Evolutionary conservation across 2,113 vertebrate genomes (phyloP).

Genomic region (Lophotis ruficrista): DNA sequence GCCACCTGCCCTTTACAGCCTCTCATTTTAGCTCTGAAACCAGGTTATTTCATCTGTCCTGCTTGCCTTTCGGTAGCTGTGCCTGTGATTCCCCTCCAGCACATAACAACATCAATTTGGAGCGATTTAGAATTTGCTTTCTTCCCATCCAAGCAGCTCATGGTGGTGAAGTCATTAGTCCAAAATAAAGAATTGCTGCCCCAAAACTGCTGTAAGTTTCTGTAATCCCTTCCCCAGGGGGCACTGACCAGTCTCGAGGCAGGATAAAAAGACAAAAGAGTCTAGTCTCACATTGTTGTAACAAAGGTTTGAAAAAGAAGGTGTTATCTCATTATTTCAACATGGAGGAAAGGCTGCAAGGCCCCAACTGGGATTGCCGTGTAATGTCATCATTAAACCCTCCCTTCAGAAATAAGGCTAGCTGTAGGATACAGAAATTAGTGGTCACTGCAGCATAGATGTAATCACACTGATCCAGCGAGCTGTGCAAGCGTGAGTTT

Average conservation of each 20-base stretch:
- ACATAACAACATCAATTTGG: background rate
- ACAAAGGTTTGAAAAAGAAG: background rate
- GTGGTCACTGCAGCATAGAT: background rate
- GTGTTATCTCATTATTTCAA: background rate
- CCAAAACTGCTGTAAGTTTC: background rate
- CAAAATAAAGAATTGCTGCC: background rate
- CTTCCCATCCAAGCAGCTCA: rapidly evolving
- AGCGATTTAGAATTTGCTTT: background rate
- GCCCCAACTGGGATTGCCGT: background rate
- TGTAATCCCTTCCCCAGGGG: background rate
- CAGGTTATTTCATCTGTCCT: background rate
- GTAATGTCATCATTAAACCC: background rate
- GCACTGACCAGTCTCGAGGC: background rate
- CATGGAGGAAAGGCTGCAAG: background rate
- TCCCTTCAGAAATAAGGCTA: background rate
- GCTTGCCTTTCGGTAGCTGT: background rate
- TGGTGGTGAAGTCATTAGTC: background rate
- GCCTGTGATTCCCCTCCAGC: background rate
- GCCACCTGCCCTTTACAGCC: background rate
- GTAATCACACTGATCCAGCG: background rate
- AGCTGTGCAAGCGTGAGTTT: background rate
- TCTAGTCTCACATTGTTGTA: background rate
- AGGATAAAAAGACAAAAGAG: background rate
- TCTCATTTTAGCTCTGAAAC: background rate
- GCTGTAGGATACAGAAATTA: background rate